Conservation (phyloP, 1,140 invertebrate genomes). For the Cotesia vestalis region DNA sequence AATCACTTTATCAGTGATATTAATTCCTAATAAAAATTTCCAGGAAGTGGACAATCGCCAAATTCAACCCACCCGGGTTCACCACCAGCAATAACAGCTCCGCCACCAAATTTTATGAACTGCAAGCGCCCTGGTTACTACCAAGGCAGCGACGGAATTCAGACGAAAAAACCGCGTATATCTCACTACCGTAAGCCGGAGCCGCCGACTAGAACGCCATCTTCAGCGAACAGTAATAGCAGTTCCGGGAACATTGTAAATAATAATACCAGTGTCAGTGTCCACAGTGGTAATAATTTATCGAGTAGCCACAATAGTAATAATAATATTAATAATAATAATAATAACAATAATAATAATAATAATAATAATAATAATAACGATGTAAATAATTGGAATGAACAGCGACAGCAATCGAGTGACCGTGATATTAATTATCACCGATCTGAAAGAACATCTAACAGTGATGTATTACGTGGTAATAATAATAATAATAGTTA, state of each 20-base stretch:
- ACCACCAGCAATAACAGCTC: conserved; percentile 66
- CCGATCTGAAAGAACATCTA: conserved; percentile 21
- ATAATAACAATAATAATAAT: neutral
- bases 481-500: neutral
- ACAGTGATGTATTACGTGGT: neutral
- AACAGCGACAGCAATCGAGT: conserved; percentile 5
- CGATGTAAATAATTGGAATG: conserved; percentile 12
- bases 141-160: conserved; percentile 71
- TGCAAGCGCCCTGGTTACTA: conserved; percentile 69
- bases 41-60: conserved; percentile 73
- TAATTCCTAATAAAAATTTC: conserved; percentile 3
- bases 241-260: conserved; percentile 24
- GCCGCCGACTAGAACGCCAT: conserved; percentile 52
- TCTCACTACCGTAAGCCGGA: conserved; percentile 77
- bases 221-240: conserved; percentile 37
- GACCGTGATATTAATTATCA: conserved; percentile 10
- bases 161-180: conserved; percentile 82
- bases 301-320: neutral
- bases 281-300: neutral
- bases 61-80: conserved; percentile 75
- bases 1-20: neutral
- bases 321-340: neutral
- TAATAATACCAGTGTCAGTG: conserved; percentile 46
- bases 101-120: conserved; percentile 51
- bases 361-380: conserved; percentile 6